Base-by-base conservation (phyloP, 2,797 vertebrate species). In the Clarias platycephalus region DNA sequence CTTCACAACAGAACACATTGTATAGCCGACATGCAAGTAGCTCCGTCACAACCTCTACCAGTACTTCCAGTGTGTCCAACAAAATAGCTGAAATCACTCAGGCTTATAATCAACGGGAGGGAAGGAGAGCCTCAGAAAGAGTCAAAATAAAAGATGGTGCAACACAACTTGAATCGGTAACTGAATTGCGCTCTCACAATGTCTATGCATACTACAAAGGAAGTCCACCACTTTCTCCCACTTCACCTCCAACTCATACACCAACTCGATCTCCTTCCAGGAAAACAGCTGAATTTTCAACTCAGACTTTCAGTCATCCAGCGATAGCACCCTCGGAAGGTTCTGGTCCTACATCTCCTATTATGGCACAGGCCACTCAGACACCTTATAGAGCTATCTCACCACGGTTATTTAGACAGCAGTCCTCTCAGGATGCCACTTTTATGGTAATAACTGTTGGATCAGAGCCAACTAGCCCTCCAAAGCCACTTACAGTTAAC, bases 181-280 rank as follows among this genome's bases (percentile, higher is more conserved):
- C 90, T 88, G 90, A 94, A 68, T 91, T 94, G 28, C 91, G 91
- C 1, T 91, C 93, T 63, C 92, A 95, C 80, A 97, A 96, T 92
- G 91, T 92, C 31, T 94, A 97, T 93, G 89, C 95, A 31, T 97
- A 96, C 89, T 97, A 96, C 88, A 93, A 95, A 88, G 95, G 95
- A 86, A 99, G 97, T 90, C 97, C 97, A 77, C 97, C 97, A 0
- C 95, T 98, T 81, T 99, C 97, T 2, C 98, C 97, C 5, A 92
- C 93, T 31, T 94, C 94, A 10, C 96, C 97, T 80, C 97, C 97
- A 75, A 94, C 95, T 0, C 95, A 98, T 89, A 98, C 97, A 90
- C 96, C 97, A 28, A 95, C 93, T 0, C 94, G 83, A 88, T 95
- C 94, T 28, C 92, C 93, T 34, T 93, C 95, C 53, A 96, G 94